Percentiles rank a stretch among this genome's conserved stretches.
These are phyloP conservation scores for Gavialis gangeticus DNA, from an alignment of 2,113 vertebrate genomes.

Conservation along the genomic window DNA sequence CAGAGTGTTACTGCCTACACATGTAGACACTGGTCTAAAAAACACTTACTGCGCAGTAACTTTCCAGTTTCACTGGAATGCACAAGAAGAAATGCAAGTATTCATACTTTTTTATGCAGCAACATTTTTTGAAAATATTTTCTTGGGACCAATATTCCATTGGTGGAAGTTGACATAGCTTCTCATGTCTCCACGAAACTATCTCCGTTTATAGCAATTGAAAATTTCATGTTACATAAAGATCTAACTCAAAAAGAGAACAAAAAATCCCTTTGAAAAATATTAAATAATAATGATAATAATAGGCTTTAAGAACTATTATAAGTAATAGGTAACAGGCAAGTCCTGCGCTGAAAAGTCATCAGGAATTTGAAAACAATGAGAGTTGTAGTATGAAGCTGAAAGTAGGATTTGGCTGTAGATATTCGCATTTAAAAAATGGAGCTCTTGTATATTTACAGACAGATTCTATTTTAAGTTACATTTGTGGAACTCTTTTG, in stretches of 20 bases:
- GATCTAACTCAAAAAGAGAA: neutral
- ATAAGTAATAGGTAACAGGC: neutral
- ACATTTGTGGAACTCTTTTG: neutral
- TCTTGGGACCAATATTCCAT: neutral
- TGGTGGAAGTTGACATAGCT: neutral
- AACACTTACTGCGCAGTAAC: no score
- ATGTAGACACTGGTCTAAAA: no score
- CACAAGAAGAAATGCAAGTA: neutral
- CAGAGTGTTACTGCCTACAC: no score
- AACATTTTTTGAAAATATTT: neutral
- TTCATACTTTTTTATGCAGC: neutral
- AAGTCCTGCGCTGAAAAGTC: neutral
- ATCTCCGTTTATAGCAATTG: neutral
- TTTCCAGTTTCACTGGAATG: neutral
- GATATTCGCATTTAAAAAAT: neutral
- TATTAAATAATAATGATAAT: neutral
- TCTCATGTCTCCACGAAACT: neutral
- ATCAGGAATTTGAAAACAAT: neutral
- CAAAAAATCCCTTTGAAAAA: neutral
- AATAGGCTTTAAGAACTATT: neutral
- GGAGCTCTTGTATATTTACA: neutral
- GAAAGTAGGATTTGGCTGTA: neutral
- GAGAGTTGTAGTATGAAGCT: neutral
- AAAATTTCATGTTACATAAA: neutral
- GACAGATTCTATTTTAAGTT: neutral